Conservation (phyloP, 2,888 invertebrate genomes). For the Onchidella celtica region DNA sequence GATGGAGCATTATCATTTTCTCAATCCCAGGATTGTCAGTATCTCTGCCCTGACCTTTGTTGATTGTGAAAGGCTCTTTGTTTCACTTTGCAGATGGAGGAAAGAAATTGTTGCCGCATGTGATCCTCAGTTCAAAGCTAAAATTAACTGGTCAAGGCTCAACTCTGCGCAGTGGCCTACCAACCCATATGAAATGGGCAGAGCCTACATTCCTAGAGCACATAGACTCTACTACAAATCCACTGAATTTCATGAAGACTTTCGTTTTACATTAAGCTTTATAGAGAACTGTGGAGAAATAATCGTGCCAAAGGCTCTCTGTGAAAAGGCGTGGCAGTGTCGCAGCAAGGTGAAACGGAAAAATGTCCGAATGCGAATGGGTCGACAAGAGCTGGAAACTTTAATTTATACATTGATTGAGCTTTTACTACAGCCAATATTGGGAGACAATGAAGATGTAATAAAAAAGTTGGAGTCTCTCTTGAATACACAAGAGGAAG, state of each 20-base stretch:
- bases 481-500: conserved; percentile 4
- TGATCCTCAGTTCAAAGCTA: conserved; percentile 46
- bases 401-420: conserved; percentile 20
- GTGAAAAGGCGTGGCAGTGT: conserved; percentile 53
- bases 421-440: conserved; percentile 22
- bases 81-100: conserved; percentile 49
- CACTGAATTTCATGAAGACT: conserved; percentile 58
- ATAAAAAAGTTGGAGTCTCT: conserved; percentile 16
- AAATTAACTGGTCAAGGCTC: conserved; percentile 53
- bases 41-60: too few species aligned
- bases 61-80: too few species aligned
- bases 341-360: conserved; percentile 41
- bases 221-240: conserved; percentile 59
- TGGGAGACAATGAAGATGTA: conserved; percentile 22
- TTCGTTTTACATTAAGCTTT: conserved; percentile 54
- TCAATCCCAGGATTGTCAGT: too few species aligned
- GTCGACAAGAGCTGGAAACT: conserved; percentile 34
- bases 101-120: conserved; percentile 51
- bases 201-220: conserved; percentile 57
- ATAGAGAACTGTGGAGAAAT: conserved; percentile 55
- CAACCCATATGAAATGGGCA: conserved; percentile 58
- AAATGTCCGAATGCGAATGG: conserved; percentile 41
- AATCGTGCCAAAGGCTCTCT: conserved; percentile 42
- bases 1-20: too few species aligned
- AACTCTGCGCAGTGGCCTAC: conserved; percentile 54